Base-by-base conservation (phyloP, 2,797 vertebrate genomes). In the Enteromius anoplus region DNA sequence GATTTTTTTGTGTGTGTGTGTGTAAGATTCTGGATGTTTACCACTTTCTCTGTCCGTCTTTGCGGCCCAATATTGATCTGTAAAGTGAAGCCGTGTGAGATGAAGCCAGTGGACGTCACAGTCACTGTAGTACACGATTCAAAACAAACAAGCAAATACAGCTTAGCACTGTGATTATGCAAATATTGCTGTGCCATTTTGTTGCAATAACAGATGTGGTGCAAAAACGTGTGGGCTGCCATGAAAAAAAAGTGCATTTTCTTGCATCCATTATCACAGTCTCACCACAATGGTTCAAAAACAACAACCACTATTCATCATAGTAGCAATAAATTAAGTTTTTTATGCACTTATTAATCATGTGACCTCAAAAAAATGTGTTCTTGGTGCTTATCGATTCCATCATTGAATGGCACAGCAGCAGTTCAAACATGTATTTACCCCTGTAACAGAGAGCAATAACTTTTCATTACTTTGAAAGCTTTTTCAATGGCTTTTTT, bases 61-160 rank as follows among this genome's bases (percentile, higher is more conserved):
- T 85, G 87, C 90, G 91, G 87, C 87, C 89, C 75, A 84, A 68
- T 92, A 94, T 94, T 79, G 93, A 94, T 93, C 76, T 78, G 86
- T 81, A 86, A 89, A 88, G 90, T 91, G 86, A 87, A 88, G 91
- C 92, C 91, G 84, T 51, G 82, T 87, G 90, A 92, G 92, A 91
- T 80, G 77, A 88, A 83, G 72, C 80, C 45, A 71, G n/a, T 75
- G 80, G 66, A 84, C 32, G 53, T 73, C 58, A 68, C 66, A 72
- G 69, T 62, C 71, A 40, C 37, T 75, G 49, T 83, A 78, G 68
- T 72, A 78, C 75, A 45, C 49, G 65, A 80, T 37, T 78, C 51
- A 79, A 83, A 76, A 87, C 77, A 86, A 85, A 85, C 81, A 83
- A 34, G 64, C 62, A 81, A 26, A 84, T 40, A 68, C 17, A 71